Evolutionary conservation across 2,888 invertebrate genomes (phyloP).

Genomic region (Plebejus anna): DNA sequence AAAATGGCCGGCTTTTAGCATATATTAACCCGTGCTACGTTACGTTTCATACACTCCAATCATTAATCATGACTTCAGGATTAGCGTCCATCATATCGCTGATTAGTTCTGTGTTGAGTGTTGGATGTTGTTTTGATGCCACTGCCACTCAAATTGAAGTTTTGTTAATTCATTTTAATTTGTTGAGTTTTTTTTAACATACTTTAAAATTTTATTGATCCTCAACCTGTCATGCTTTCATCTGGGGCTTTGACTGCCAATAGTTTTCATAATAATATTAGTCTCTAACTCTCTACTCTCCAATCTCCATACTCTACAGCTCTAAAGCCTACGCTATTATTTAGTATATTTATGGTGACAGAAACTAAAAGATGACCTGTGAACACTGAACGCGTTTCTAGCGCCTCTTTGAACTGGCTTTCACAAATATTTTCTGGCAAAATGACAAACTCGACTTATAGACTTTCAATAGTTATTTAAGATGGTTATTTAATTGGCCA

Average conservation of each 20-base stretch:
- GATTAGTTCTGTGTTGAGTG: too few relatives aligned
- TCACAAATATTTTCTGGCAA: conserved; percentile 49
- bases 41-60: neutral
- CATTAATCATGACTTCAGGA: neutral
- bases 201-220: too few relatives aligned
- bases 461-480: neutral
- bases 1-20: conserved; percentile 15
- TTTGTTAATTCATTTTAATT: too few relatives aligned
- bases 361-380: conserved; percentile 39
- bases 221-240: too few relatives aligned
- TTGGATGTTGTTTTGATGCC: too few relatives aligned
- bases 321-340: neutral
- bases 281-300: too few relatives aligned
- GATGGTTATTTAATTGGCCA: neutral
- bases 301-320: too few relatives aligned
- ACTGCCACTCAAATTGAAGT: too few relatives aligned
- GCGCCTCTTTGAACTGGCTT: conserved; percentile 53
- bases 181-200: too few relatives aligned
- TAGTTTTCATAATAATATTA: too few relatives aligned
- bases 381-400: conserved; percentile 45
- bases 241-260: too few relatives aligned
- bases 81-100: conserved; percentile 1
- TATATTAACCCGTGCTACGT: neutral
- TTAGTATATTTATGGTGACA: conserved; percentile 29
- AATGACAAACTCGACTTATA: conserved; percentile 37